These are phyloP conservation scores for Aspidiotus rigidus DNA, from an alignment of 2,888 invertebrate species.

Conservation along the genomic window DNA sequence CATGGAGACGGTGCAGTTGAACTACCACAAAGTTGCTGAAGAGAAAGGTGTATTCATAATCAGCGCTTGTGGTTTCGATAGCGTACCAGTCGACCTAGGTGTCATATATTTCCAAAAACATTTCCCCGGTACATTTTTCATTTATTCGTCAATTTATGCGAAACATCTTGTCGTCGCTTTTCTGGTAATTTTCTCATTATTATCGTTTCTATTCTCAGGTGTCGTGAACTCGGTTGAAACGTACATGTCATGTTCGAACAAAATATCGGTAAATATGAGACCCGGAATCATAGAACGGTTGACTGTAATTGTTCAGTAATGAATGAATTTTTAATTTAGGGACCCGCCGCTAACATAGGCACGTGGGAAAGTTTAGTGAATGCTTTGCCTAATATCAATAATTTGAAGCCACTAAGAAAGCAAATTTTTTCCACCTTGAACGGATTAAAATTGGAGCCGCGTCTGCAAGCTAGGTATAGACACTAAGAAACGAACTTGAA, in stretches of 20 bases:
- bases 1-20: constrained; percentile 73
- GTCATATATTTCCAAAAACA: constrained; percentile 63
- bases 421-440: constrained; percentile 58
- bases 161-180: not conserved
- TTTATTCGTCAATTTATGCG: not conserved
- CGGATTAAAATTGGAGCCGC: constrained; percentile 52
- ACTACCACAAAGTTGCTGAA: constrained; percentile 64
- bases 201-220: not conserved
- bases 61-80: constrained; percentile 89
- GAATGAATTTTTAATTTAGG: not conserved
- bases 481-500: not conserved
- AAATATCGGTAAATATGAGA: not conserved
- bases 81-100: constrained; percentile 85
- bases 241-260: not conserved
- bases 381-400: constrained; percentile 56
- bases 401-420: constrained; percentile 56
- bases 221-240: constrained; percentile 4
- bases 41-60: constrained; percentile 74
- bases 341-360: constrained; percentile 16
- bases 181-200: not conserved
- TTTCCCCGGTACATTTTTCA: constrained; percentile 53
- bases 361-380: constrained; percentile 42
- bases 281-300: not conserved
- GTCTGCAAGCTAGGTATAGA: constrained; percentile 42
- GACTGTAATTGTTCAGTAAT: not conserved